Evolutionary conservation across 2,797 vertebrate species (phyloP).

Genomic region (Mus caroli): DNA sequence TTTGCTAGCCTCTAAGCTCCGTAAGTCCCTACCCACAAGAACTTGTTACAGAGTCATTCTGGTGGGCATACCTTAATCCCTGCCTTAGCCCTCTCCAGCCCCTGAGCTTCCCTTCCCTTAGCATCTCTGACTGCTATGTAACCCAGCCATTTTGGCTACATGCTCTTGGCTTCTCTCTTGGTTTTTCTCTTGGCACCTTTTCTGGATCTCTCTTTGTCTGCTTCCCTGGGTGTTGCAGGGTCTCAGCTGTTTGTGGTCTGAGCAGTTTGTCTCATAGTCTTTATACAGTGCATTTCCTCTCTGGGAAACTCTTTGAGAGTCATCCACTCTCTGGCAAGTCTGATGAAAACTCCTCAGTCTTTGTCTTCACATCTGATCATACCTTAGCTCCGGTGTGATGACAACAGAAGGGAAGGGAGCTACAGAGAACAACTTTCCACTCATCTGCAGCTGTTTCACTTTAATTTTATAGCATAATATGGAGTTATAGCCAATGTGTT

Average conservation of each 20-base stretch:
- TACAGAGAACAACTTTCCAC: neutral
- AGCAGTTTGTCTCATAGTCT: neutral
- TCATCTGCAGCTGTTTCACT: neutral
- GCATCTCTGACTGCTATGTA: neutral
- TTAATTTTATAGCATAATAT: neutral
- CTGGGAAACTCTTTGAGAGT: neutral
- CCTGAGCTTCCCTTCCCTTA: neutral
- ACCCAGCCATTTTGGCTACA: neutral
- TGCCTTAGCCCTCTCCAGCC: neutral
- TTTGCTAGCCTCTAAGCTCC: neutral
- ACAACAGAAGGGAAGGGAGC: neutral
- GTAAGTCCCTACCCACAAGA: neutral
- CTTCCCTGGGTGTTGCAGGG: neutral
- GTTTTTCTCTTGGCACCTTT: neutral
- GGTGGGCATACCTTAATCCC: no score
- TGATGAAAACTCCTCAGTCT: constrained; percentile 21
- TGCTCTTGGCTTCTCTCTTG: neutral
- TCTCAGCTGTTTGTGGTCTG: neutral
- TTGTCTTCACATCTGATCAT: neutral
- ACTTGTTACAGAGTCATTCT: neutral
- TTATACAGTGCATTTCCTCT: neutral
- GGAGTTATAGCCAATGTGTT: neutral
- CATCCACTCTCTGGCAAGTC: neutral
- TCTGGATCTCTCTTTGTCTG: neutral
- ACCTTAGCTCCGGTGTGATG: neutral